Evolutionary conservation across 2,797 vertebrate species (phyloP).

Genomic region (Rhinatrema bivittatum): DNA sequence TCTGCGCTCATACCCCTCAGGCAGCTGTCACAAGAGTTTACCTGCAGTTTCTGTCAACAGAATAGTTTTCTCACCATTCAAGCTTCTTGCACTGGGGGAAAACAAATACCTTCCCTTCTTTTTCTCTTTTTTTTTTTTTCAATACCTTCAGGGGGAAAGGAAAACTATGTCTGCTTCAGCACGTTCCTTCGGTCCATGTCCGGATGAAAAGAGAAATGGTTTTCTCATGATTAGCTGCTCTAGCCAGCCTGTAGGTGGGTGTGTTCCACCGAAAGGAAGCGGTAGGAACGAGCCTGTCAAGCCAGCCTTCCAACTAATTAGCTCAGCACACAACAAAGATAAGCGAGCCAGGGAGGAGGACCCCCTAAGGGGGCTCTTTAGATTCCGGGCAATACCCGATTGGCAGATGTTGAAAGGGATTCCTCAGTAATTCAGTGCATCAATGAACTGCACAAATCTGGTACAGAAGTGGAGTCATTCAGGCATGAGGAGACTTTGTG

Average conservation of each 20-base stretch:
- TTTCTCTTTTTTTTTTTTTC: no score
- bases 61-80: no score
- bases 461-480: slow-evolving; percentile 31
- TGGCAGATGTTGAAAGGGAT: slow-evolving; percentile 56
- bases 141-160: no score
- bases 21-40: no score
- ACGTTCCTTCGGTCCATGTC: slow-evolving; percentile 10
- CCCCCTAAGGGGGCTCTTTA: slow-evolving; percentile 53
- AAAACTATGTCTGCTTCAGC: slow-evolving; percentile 6
- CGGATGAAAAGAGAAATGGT: slow-evolving; percentile 20
- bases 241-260: slow-evolving; percentile 43
- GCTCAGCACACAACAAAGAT: slow-evolving; percentile 79
- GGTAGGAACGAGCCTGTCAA: slow-evolving; percentile 42
- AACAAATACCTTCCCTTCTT: no score
- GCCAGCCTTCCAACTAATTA: slow-evolving; percentile 76
- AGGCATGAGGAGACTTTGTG: slow-evolving; percentile 49
- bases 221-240: slow-evolving; percentile 32
- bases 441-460: slow-evolving; percentile 51
- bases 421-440: slow-evolving; percentile 50
- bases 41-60: no score
- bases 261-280: slow-evolving; percentile 48
- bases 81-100: no score
- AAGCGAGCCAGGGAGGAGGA: slow-evolving; percentile 69
- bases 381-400: slow-evolving; percentile 52
- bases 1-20: no score